These are phyloP conservation scores for Dromas ardeola DNA, from an alignment of 2,113 vertebrate species.

Conservation along the genomic window DNA sequence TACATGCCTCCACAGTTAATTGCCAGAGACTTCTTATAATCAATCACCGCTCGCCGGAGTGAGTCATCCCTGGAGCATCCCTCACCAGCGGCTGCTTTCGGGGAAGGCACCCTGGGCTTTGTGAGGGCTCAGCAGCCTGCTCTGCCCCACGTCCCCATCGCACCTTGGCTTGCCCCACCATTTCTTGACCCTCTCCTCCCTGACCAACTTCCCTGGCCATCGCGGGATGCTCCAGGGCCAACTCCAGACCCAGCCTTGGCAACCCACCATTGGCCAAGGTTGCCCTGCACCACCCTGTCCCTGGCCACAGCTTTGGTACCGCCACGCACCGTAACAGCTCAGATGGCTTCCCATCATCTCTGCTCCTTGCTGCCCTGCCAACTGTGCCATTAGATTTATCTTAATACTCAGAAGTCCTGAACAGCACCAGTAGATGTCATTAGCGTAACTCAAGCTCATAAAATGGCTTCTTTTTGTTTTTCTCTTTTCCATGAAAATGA, in stretches of 20 bases:
- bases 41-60: neutral
- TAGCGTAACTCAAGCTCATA: neutral
- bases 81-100: neutral
- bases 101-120: neutral
- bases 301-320: neutral
- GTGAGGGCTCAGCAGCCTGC: neutral
- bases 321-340: neutral
- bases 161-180: neutral
- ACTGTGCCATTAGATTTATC: neutral
- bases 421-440: neutral
- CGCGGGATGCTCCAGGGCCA: neutral
- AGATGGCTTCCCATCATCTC: neutral
- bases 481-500: neutral
- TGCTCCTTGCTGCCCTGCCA: neutral
- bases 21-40: neutral
- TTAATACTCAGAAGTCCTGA: too few species aligned
- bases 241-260: neutral
- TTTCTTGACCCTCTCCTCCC: neutral
- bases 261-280: neutral
- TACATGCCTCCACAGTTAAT: neutral
- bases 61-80: neutral
- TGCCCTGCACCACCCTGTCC: neutral
- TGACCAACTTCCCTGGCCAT: rapidly evolving
- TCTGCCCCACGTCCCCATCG: neutral
- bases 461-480: neutral